phyloP scores from a whole-genome alignment of 2,888 invertebrate species.

The Heliconius sara region DNA sequence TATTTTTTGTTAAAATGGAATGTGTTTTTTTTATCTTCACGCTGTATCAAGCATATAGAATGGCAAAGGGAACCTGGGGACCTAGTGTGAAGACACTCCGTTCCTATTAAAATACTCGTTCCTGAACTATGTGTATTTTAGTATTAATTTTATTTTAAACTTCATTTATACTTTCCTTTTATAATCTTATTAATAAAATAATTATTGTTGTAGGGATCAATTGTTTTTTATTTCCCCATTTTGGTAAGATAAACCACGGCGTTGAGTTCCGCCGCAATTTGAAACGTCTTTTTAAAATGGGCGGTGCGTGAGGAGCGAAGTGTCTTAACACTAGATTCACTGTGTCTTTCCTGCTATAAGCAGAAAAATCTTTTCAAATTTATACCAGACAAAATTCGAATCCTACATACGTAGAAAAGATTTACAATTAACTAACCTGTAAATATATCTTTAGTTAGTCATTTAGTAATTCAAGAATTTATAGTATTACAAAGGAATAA shows the following conservation, averaged over 20 bases:
- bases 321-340: neutral
- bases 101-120: neutral
- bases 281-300: neutral
- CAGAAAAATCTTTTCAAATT: neutral
- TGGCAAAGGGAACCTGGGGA: neutral
- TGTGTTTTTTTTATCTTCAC: neutral
- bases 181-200: neutral
- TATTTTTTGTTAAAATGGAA: no score
- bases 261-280: neutral
- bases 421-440: neutral
- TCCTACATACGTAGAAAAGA: neutral
- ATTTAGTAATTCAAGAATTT: neutral
- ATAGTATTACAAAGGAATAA: neutral
- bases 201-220: neutral
- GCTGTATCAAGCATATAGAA: neutral
- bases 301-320: neutral
- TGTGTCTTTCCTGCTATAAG: neutral
- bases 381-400: no score
- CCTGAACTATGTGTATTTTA: no score
- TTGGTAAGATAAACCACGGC: neutral
- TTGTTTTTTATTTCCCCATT: no score
- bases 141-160: no score
- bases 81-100: neutral
- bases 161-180: no score
- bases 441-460: no score